Percentiles rank a stretch among this genome's conserved stretches.
These are phyloP conservation scores for Ariolimax columbianus DNA, from an alignment of 2,888 invertebrate species.

Conservation along the genomic window DNA sequence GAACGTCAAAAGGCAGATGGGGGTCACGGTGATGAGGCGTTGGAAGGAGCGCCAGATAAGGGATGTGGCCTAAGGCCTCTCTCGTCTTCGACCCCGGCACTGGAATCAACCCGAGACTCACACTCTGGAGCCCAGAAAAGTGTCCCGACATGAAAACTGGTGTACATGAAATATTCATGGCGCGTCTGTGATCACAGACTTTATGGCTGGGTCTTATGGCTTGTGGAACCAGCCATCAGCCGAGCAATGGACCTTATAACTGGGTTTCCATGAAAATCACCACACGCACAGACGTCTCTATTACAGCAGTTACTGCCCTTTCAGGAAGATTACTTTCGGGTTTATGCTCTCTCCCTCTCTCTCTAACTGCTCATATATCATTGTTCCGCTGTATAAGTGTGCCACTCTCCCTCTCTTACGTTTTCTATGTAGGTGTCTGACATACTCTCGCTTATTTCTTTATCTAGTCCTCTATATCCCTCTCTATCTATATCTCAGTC, in stretches of 20 bases:
- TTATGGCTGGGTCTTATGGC: not conserved
- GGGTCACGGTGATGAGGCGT: too few relatives aligned
- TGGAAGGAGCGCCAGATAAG: not conserved
- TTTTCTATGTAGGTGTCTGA: too few relatives aligned
- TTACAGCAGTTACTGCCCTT: slow-evolving; percentile 15
- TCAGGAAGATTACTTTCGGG: slow-evolving; percentile 10
- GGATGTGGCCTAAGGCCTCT: not conserved
- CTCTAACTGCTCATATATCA: too few relatives aligned
- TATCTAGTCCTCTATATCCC: too few relatives aligned
- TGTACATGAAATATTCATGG: slow-evolving; percentile 35
- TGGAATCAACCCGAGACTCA: not conserved
- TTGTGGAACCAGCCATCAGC: not conserved
- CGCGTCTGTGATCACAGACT: not conserved
- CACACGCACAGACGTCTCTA: not conserved
- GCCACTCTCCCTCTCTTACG: too few relatives aligned
- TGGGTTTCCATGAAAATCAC: not conserved
- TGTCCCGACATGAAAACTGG: not conserved
- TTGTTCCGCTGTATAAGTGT: too few relatives aligned
- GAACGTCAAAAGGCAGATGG: too few relatives aligned
- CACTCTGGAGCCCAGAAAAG: not conserved
- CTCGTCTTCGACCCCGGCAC: not conserved
- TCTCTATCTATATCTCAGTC: too few relatives aligned
- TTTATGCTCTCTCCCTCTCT: slow-evolving; percentile 14
- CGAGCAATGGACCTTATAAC: not conserved
- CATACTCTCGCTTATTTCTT: too few relatives aligned